Conservation (phyloP, 30 jellyfish, hydroid and myxozoan species). For the Cassiopea andromeda region DNA sequence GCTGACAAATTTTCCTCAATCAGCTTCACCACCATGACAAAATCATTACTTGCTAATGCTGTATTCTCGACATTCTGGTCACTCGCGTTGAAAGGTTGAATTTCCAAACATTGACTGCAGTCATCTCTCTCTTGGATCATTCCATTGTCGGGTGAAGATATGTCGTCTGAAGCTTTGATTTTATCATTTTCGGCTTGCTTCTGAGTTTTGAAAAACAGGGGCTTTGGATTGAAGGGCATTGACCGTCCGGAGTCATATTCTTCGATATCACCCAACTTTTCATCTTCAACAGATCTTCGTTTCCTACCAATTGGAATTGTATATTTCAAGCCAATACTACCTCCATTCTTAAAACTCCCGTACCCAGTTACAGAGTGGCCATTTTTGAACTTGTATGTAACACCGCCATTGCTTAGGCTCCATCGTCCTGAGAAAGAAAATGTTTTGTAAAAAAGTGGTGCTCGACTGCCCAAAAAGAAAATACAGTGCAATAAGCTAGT, state of each 20-base stretch:
- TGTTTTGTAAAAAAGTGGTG: too few species aligned
- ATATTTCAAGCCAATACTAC: conserved; percentile 43
- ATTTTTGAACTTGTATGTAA: conserved; percentile 44
- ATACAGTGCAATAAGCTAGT: background rate
- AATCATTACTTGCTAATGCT: conserved; percentile 48
- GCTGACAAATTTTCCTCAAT: conserved; percentile 62
- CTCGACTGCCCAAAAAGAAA: background rate
- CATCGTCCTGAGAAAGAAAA: conserved; percentile 30
- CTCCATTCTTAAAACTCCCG: conserved; percentile 42
- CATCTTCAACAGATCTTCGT: conserved; percentile 43
- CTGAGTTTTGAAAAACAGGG: background rate
- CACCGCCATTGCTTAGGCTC: conserved; percentile 62
- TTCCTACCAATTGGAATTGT: conserved; percentile 60
- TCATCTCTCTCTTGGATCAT: conserved; percentile 15
- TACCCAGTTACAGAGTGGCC: conserved; percentile 53
- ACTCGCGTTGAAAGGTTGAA: conserved; percentile 29
- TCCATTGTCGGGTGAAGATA: background rate
- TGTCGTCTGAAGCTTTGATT: background rate
- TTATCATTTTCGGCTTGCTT: background rate
- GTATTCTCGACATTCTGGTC: conserved; percentile 34
- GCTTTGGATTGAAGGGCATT: conserved; percentile 3
- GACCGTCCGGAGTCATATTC: background rate
- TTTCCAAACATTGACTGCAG: conserved; percentile 51
- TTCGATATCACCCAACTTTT: background rate
- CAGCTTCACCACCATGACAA: conserved; percentile 66